Percentiles rank a stretch among this genome's conserved stretches.
phyloP scores from a whole-genome alignment of 1,140 invertebrate species.

The Magallana gigas region DNA sequence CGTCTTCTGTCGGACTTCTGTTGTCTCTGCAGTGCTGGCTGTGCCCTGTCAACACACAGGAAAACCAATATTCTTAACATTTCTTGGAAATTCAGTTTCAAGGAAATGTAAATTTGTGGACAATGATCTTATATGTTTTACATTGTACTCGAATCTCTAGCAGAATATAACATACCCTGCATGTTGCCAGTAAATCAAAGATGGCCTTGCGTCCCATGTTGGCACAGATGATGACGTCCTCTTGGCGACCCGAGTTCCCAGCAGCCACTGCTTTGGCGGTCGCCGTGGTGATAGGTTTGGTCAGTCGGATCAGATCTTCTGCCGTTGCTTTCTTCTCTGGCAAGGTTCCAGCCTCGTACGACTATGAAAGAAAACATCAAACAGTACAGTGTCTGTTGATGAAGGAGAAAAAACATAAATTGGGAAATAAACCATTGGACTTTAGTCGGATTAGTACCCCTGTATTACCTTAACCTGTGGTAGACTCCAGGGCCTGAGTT shows the following conservation, averaged over 20 bases:
- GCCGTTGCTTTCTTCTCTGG: slow-evolving; percentile 84
- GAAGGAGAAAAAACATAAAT: too few relatives aligned
- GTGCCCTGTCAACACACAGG: too few relatives aligned
- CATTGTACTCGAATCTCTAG: neutral
- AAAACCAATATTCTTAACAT: neutral
- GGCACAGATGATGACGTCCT: slow-evolving; percentile 80
- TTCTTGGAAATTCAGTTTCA: neutral
- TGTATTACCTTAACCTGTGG: too few relatives aligned
- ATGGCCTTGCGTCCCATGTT: too few relatives aligned
- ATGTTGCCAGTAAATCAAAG: slow-evolving; percentile 83
- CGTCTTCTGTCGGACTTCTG: too few relatives aligned
- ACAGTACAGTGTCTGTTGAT: too few relatives aligned
- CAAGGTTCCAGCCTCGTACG: too few relatives aligned
- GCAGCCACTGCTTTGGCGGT: slow-evolving; percentile 97
- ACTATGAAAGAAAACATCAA: too few relatives aligned
- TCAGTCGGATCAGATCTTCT: slow-evolving; percentile 95
- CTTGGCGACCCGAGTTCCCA: slow-evolving; percentile 95
- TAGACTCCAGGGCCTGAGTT: too few relatives aligned
- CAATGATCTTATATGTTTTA: neutral
- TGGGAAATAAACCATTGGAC: too few relatives aligned
- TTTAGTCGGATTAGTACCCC: too few relatives aligned
- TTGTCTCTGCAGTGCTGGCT: too few relatives aligned
- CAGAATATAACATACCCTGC: slow-evolving; percentile 83
- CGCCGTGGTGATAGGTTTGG: slow-evolving; percentile 96
- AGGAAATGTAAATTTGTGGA: neutral